phyloP scores from a whole-genome alignment of 1,140 invertebrate species.

The Macrostomum lignano region DNA sequence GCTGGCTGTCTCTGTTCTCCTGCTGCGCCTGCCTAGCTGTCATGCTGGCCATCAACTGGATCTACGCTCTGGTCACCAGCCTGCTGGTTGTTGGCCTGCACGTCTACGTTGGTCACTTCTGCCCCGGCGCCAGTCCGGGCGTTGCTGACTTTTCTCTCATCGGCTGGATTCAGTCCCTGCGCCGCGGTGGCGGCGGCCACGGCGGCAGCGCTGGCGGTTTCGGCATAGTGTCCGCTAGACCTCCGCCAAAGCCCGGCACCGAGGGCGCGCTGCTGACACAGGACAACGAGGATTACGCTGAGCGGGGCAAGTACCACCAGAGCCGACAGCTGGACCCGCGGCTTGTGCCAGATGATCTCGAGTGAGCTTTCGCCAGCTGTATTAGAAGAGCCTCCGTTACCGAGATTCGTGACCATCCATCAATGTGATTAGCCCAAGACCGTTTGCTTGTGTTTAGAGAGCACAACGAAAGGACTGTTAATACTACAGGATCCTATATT shows the following conservation, averaged over 20 bases:
- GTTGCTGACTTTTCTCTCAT: constrained; percentile 14
- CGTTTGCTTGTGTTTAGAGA: too few relatives aligned
- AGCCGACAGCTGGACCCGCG: too few relatives aligned
- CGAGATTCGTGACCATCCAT: too few relatives aligned
- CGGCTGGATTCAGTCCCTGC: background rate
- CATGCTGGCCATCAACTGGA: constrained; percentile 76
- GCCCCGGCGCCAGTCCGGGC: constrained; percentile 69
- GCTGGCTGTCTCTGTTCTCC: too few relatives aligned
- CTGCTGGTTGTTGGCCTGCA: constrained; percentile 50
- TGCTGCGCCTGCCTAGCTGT: too few relatives aligned
- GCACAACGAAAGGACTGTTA: too few relatives aligned
- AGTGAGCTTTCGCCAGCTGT: too few relatives aligned
- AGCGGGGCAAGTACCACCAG: constrained; percentile 64
- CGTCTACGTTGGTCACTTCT: constrained; percentile 67
- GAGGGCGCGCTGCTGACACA: constrained; percentile 54
- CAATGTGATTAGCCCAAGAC: too few relatives aligned
- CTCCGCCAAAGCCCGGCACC: background rate
- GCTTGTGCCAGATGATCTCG: too few relatives aligned
- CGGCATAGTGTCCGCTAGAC: background rate
- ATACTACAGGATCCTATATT: too few relatives aligned
- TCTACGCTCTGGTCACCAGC: constrained; percentile 53
- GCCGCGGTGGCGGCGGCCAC: background rate
- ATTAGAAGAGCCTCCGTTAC: too few relatives aligned
- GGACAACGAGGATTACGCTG: constrained; percentile 71
- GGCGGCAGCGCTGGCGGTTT: background rate